These are phyloP conservation scores for Ametastegia equiseti DNA, from an alignment of 2,888 invertebrate species.

Conservation along the genomic window DNA sequence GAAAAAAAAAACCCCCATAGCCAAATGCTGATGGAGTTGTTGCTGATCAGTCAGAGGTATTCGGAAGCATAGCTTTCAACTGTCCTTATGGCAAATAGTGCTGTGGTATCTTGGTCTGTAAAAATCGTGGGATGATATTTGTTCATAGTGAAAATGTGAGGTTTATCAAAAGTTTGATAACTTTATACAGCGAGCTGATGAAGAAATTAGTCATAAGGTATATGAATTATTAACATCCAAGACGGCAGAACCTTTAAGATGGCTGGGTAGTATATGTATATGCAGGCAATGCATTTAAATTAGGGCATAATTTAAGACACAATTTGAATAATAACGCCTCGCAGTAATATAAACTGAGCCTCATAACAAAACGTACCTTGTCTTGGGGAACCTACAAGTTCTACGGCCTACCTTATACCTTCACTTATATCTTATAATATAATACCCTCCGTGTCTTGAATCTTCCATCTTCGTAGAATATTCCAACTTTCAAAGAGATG, in stretches of 20 bases:
- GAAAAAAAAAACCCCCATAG: too few relatives aligned
- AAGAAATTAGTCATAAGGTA: not conserved
- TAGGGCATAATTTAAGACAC: constrained; percentile 40
- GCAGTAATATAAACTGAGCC: constrained; percentile 39
- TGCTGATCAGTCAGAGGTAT: too few relatives aligned
- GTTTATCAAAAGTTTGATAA: constrained; percentile 14
- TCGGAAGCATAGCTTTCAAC: too few relatives aligned
- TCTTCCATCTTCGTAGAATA: not conserved
- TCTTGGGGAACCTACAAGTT: too few relatives aligned
- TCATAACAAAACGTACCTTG: constrained; percentile 29
- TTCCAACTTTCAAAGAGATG: not conserved
- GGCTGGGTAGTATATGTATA: not conserved
- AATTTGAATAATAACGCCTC: constrained; percentile 42
- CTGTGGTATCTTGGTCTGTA: not conserved
- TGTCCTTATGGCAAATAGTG: not conserved
- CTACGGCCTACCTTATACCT: not conserved
- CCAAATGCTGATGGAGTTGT: too few relatives aligned
- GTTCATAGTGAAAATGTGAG: not conserved
- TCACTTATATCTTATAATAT: not conserved
- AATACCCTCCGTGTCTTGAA: not conserved
- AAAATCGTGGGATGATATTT: not conserved
- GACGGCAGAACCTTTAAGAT: not conserved
- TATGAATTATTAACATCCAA: not conserved
- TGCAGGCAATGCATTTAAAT: constrained; percentile 46
- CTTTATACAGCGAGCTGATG: not conserved